Evolutionary conservation across 2,888 invertebrate genomes (phyloP), one percentile per base, ranked within the genome.

Genomic region (Drosophila sordidapex): DNA sequence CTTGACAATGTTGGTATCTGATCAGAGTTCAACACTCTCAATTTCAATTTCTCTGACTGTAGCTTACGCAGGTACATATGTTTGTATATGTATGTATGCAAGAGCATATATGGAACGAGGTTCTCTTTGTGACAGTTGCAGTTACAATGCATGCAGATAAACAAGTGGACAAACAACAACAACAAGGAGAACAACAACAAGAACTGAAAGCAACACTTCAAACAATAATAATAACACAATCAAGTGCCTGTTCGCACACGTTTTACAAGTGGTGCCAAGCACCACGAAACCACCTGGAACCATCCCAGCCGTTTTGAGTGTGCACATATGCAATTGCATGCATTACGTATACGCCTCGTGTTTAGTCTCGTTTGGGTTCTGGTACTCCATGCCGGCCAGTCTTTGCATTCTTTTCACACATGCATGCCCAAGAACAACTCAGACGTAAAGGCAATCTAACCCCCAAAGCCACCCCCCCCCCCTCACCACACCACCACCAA

Each of bases 151-250:
- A 78, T 78, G 76, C 83, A 83, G 83, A 89, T 90, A 89, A 85
- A 81, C 83, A 89, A 85, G 68, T 35, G 70, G 70, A 56, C 56
- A 56, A 46, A n/a, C 56, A 38, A 38, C 36, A 54, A 25, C 60
- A 60, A 29, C 27, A 27, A 52, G 21, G 13, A 4, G 2, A n/a
- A 52, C 18, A 56, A 52, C 15, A 40, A 57, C 70, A 57, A 56
- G 74, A 80, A 74, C 75, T 72, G 86, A 81, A 70, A 76, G 87
- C 89, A 88, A 86, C 90, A 86, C 85, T 86, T 88, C 89, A 90
- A 86, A 86, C 90, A 86, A 90, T 90, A 86, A 86, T 86, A 86
- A 86, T 86, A 86, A 86, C 85, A 86, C 90, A 86, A 86, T 86
- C 85, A 86, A 86, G 85, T 86, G 90, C 61, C 87, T 86, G 89